Base-by-base conservation (phyloP, 2,888 invertebrate genomes). In the Lycia hirtaria region DNA sequence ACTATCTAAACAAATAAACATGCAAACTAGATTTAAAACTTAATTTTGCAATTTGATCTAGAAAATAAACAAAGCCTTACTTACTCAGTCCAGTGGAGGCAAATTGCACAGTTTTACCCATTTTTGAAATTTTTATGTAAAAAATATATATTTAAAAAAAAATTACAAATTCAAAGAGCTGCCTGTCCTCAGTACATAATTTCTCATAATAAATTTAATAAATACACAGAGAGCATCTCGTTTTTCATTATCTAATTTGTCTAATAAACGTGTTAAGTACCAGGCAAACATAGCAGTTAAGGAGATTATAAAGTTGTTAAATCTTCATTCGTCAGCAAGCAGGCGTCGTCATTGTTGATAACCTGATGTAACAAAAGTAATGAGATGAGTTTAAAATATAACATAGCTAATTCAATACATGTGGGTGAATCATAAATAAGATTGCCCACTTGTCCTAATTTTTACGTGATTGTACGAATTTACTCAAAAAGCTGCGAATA, bases 271-370 rank as follows among this genome's bases (percentile, higher is more conserved):
- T 45, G 17, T 49, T 44, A 56, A 43, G 56, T 61, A 64, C 59
- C 17, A 62, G 49, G 56, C 60, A 66, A 62, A 66, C 58, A 66
- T 64, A 57, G 62, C 45, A 37, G 56, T 14, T 2, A 35, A 28
- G 40, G 54, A 49, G 63, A 66, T 64, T n/a, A 45, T 28, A 43
- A 28, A 37, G 40, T 20, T 37, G 15, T 19, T 35, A 20, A 37
- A 24, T 40, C 3, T 24, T 44, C 14, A 22, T 19, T 20, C 19
- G 33, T 33, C 33, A 33, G 44, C 15, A 26, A 44, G 4, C 5
- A 5, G 0, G 14, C 24, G 40, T 22, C 14, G 40, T 28, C 17
- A 55, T 55, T 48, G 48, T 48, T 28, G n/a, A 30, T 38, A 4
- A 45, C n/a, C 24, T 7, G 10, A 28, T 44, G 26, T 24, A 19